Evolutionary conservation across 1,140 invertebrate genomes (phyloP).

Genomic region (Lucilia sericata): DNA sequence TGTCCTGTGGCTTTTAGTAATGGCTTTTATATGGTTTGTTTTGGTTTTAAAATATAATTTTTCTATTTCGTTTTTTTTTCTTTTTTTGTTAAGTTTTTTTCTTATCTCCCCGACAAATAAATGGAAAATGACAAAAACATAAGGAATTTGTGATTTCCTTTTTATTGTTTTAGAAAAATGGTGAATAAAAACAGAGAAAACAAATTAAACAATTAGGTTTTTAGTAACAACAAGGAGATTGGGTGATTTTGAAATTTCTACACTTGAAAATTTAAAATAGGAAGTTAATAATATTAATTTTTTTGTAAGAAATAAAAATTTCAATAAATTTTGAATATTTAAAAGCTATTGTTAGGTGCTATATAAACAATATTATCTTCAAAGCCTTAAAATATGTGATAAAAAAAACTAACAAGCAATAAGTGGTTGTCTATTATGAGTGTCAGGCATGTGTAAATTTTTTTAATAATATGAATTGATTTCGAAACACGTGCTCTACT

Average conservation of each 20-base stretch:
- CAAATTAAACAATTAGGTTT: not conserved
- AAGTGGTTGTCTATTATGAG: too few species aligned
- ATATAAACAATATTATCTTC: too few species aligned
- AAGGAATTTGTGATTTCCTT: not conserved
- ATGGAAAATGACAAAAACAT: slow-evolving; percentile 24
- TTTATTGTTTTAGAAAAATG: slow-evolving; percentile 3
- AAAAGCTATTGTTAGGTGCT: too few species aligned
- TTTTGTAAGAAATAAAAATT: too few species aligned
- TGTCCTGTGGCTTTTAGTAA: slow-evolving; percentile 20
- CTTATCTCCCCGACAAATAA: not conserved
- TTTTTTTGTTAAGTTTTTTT: not conserved
- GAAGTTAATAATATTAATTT: too few species aligned
- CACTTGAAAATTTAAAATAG: too few species aligned
- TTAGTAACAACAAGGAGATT: not conserved
- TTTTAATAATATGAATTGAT: too few species aligned
- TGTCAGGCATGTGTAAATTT: too few species aligned
- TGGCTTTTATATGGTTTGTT: slow-evolving; percentile 10
- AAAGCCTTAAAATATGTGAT: too few species aligned
- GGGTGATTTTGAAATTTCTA: not conserved
- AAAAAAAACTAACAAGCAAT: too few species aligned
- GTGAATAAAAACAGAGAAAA: not conserved
- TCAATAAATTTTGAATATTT: too few species aligned
- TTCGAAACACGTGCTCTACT: too few species aligned
- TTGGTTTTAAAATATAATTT: not conserved
- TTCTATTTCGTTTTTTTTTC: not conserved